Evolutionary conservation across 2,113 vertebrate genomes (phyloP).

Genomic region (Bos javanicus): DNA sequence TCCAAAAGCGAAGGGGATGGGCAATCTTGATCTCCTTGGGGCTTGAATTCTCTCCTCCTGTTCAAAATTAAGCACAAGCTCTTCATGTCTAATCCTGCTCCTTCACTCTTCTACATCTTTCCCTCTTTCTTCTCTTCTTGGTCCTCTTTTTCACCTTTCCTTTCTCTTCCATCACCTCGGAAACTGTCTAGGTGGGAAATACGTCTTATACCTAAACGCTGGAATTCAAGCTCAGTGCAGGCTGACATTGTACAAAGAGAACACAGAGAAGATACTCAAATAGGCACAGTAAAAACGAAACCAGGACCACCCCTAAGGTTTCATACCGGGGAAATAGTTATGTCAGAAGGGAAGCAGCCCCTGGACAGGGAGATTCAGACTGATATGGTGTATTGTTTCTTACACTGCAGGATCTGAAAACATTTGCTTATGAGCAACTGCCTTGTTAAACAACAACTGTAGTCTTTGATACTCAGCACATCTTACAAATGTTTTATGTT

Average conservation of each 20-base stretch:
- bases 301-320: no score
- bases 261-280: background rate
- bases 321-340: background rate
- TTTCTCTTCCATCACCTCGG: background rate
- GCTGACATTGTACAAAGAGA: background rate
- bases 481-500: constrained; percentile 1
- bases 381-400: background rate
- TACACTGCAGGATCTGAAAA: background rate
- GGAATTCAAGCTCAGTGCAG: background rate
- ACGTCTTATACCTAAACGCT: background rate
- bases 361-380: background rate
- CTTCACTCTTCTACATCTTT: background rate
- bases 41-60: background rate
- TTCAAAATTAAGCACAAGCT: background rate
- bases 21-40: background rate
- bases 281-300: background rate
- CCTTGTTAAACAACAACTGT: constrained; percentile 48
- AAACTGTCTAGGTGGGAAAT: background rate
- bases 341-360: background rate
- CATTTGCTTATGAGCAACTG: constrained; percentile 59
- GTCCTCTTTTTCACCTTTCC: background rate
- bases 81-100: background rate
- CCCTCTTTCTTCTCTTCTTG: background rate
- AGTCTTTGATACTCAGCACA: constrained; percentile 7
- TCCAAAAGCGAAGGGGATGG: rapidly evolving